phyloP scores from a whole-genome alignment of 2,113 vertebrate species.

The Parotia lawesii region DNA sequence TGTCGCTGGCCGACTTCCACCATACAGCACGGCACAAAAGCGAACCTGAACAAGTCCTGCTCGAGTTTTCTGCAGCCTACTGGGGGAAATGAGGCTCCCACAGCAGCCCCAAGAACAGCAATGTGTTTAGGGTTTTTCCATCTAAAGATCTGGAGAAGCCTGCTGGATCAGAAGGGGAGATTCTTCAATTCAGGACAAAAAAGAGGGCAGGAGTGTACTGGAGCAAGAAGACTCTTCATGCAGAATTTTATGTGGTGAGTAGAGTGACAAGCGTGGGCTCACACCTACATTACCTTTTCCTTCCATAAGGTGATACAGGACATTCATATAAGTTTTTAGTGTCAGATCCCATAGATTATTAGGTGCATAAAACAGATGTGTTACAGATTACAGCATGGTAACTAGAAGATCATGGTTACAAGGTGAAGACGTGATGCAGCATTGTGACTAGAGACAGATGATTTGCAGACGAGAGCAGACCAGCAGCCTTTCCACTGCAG shows the following conservation, averaged over 20 bases:
- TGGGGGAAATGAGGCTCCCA: neutral
- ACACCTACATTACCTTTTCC: neutral
- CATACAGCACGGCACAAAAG: rapidly evolving
- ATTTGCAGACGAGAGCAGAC: neutral
- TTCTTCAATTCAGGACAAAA: neutral
- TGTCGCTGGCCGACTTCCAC: neutral
- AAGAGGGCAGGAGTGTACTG: neutral
- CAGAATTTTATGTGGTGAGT: neutral
- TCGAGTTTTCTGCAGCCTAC: neutral
- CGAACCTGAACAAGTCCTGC: rapidly evolving
- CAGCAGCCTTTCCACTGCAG: neutral
- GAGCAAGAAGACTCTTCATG: neutral
- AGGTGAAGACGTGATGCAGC: neutral
- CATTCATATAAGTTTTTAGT: rapidly evolving
- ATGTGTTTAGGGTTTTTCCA: rapidly evolving
- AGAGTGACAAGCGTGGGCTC: neutral
- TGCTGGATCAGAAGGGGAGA: neutral
- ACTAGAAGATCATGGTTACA: rapidly evolving
- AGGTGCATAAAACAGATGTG: rapidly evolving
- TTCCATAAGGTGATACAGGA: neutral
- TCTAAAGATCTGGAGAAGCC: neutral
- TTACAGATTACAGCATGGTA: neutral
- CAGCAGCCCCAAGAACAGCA: neutral
- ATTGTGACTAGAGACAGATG: neutral
- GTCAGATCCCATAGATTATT: neutral